These are phyloP conservation scores for Wasmannia auropunctata DNA, from an alignment of 1,140 invertebrate genomes.

Conservation along the genomic window DNA sequence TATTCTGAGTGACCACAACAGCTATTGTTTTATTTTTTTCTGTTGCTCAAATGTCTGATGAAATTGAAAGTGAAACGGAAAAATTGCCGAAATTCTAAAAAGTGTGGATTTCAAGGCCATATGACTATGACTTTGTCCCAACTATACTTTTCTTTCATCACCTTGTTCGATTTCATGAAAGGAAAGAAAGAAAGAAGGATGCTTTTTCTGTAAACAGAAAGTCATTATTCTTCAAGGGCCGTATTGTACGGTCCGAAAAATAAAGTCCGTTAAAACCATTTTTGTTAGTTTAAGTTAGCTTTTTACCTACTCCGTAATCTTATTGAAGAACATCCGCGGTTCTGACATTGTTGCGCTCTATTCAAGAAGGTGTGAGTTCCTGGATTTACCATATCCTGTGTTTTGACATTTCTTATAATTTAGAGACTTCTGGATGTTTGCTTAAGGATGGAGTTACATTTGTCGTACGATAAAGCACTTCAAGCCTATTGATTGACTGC, in stretches of 20 bases:
- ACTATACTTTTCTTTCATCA: too few species aligned
- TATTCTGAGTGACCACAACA: conserved; percentile 79
- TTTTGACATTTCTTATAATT: neutral
- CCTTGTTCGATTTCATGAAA: too few species aligned
- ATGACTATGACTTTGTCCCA: conserved; percentile 67
- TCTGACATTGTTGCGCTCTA: neutral
- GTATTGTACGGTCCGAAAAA: neutral
- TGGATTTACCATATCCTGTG: neutral
- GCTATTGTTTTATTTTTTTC: conserved; percentile 66
- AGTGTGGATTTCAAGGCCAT: neutral
- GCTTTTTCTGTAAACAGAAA: neutral
- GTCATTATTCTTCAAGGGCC: neutral
- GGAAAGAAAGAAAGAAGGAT: neutral
- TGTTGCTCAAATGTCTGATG: conserved; percentile 57
- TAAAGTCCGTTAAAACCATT: neutral
- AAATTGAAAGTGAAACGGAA: conserved; percentile 44
- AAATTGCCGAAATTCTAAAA: neutral
- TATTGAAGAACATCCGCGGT: neutral
- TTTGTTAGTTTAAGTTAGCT: neutral
- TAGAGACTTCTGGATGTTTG: neutral
- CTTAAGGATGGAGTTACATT: too few species aligned
- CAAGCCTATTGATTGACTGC: too few species aligned
- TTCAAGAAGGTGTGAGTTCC: neutral
- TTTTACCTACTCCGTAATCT: neutral
- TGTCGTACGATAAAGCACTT: too few species aligned